Evolutionary conservation across 2,113 vertebrate genomes (phyloP), one percentile per base, ranked within the genome.

Genomic region (Ammospiza nelsoni): DNA sequence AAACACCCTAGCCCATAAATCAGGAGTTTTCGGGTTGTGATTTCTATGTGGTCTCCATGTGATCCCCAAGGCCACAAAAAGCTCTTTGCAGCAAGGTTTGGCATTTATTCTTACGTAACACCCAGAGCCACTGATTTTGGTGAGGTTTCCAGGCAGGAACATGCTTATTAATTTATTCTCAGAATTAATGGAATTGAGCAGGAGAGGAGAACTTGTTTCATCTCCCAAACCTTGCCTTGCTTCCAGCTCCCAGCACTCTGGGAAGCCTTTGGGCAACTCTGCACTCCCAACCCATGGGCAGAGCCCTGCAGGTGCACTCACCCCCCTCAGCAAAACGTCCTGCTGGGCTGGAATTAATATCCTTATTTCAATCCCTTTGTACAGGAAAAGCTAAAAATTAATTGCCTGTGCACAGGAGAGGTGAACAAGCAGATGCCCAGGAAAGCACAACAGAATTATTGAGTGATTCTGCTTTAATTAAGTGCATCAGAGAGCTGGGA

Each of bases 391-490:
- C 66, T 89, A 89, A 92, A 96, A 93, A 95, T 94, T 86, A 96
- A 93, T 96, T 96, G 94, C 90, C 90, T 93, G 83, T 72, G 92
- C 92, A 87, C 80, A 65, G 6, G 25, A 94, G 81, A 94, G 90
- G 79, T 96, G 92, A 95, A 87, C 73, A 85, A 95, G 71, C 84
- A 85, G 88, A 83, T 94, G 87, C 82, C 87, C 54, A 52, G 63
- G 69, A 93, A 96, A 82, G 95, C 93, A 95, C 86, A 84, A 88
- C 90, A 93, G 88, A 89, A 81, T 96, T 94, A 93, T 89, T 58
- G 94, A 96, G 90, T 5, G 49, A 92, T 94, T 95, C 86, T 78
- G 76, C 83, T 96, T 93, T 97, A 97, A 97, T 96, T 96, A 96
- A 96, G 88, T 84, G 68, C 83, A 68, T 63, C 85, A 58, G 73